A percentile compares a stretch with the other conserved stretches of the same genome.
phyloP scores from a whole-genome alignment of 2,797 vertebrate genomes.

The Sebastolobus alascanus region DNA sequence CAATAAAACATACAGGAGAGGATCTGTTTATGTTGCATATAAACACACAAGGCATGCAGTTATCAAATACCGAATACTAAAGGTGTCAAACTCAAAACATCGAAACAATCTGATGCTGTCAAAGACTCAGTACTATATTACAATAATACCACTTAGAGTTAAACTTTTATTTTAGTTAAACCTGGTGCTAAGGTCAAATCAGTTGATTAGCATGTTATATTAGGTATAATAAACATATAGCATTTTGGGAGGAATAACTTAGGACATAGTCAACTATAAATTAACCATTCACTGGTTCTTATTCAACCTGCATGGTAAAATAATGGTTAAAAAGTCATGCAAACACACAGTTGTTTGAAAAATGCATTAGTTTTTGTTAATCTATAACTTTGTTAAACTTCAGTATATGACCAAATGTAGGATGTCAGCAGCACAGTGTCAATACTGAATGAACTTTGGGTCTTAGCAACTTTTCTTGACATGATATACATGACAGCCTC shows the following conservation, averaged over 20 bases:
- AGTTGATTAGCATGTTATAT: neutral
- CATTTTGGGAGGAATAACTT: neutral
- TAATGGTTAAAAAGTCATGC: too few species aligned
- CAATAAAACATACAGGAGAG: neutral
- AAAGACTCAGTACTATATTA: neutral
- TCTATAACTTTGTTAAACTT: too few species aligned
- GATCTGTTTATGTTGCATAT: neutral
- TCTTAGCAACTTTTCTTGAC: neutral
- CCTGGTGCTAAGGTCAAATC: neutral
- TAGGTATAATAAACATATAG: too few species aligned
- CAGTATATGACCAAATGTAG: neutral
- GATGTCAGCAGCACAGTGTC: neutral
- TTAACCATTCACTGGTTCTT: too few species aligned
- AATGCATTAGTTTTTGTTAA: too few species aligned
- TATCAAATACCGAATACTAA: neutral
- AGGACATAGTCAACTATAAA: too few species aligned
- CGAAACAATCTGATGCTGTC: neutral
- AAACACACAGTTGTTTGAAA: too few species aligned
- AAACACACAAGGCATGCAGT: neutral
- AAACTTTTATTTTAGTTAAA: neutral
- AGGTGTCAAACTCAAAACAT: neutral
- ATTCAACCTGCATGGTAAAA: too few species aligned
- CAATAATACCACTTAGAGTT: neutral
- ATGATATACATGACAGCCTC: too few species aligned
- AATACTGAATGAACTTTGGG: neutral